Base-by-base conservation (phyloP, 2,888 invertebrate genomes). In the Tenthredo distinguenda region DNA sequence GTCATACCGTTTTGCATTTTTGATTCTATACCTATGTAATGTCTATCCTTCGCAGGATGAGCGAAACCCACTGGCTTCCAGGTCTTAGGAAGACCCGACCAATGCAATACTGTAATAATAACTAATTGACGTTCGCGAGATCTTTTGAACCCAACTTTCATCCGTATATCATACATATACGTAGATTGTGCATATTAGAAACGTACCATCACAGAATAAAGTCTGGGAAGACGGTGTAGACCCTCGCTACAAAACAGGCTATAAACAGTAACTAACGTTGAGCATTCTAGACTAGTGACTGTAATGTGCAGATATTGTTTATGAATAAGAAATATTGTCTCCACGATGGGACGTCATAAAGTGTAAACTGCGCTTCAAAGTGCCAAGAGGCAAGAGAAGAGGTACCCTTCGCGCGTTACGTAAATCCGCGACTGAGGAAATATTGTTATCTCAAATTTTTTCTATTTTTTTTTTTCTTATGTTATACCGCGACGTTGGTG, bases 351-450 rank as follows among this genome's bases (percentile, higher is more conserved):
- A 68, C 68, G 68, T 68, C 68, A 68, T 34, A 6, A 34, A 34
- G 31, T 68, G 34, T 68, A 68, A 68, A 68, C 68, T 68, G 68
- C 68, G 34, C 5, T 68, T 68, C 68, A 18, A 68, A 68, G 68
- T 68, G 68, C 15, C 31, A 68, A 34, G 68, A 26, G 34, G 34
- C 34, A 68, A 43, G 43, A 43, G 47, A 34, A 31, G 55, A 55
- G n/a, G 15, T 68, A 68, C 68, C 34, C 68, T 68, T 68, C 34
- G 31, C 34, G 68, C 34, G 68, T 68, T 68, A 34, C 68, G 68
- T 34, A 34, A 68, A 68, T 68, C 68, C 15, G 6, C 34, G 34
- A 34, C 68, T 34, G 2, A 18, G 31, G 68, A 18, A 68, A 68
- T 18, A 26, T 68, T 34, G 2, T 62, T 62, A n/a, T 26, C 26